Evolutionary conservation across 2,888 invertebrate species (phyloP), one percentile per base, ranked within the genome.

Genomic region (Eristalis tenax): DNA sequence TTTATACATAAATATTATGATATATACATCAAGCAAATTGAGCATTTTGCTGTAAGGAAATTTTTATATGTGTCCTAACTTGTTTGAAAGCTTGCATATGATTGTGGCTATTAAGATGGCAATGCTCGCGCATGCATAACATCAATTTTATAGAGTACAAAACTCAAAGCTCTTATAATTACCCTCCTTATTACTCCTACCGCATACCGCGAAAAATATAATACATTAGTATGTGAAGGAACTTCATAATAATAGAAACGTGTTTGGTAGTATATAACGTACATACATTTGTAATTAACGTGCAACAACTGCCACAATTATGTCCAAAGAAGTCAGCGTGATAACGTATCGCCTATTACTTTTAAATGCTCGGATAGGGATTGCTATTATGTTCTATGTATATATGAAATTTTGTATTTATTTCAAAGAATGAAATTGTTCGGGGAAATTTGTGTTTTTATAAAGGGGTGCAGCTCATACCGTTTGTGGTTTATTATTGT

Each of bases 61-160:
- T 66, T 80, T 50, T 50, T 18, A 2, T 73, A 73, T 74, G 35
- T 43, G 68, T 74, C 74, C 66, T 74, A 73, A 32, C 73, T 68
- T 50, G 23, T 32, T 26, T 56, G 15, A 81, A 74, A 81, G 80
- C 80, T 81, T 68, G 22, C 38, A 38, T 23, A 38, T 10, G 4
- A 11, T 23, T 43, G 4, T 66, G 65, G 43, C 66, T 4, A 43
- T 26, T 26, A 26, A 43, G 43, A 26, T n/a, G 43, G 66, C 43
- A 66, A 66, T 66, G 66, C 26, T 66, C 43, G 66, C 66, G 66
- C 66, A 66, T 66, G 40, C 26, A 26, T 66, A 26, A 43, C 43
- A 43, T 5, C 15, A 43, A 43, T n/a, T 38, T 38, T 38, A 38
- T 18, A 43, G n/a, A 3, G 43, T n/a, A 50, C 18, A 50, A 5